Conservation (phyloP, 2,113 vertebrate genomes). For the Romanogobio albipinnatus region DNA sequence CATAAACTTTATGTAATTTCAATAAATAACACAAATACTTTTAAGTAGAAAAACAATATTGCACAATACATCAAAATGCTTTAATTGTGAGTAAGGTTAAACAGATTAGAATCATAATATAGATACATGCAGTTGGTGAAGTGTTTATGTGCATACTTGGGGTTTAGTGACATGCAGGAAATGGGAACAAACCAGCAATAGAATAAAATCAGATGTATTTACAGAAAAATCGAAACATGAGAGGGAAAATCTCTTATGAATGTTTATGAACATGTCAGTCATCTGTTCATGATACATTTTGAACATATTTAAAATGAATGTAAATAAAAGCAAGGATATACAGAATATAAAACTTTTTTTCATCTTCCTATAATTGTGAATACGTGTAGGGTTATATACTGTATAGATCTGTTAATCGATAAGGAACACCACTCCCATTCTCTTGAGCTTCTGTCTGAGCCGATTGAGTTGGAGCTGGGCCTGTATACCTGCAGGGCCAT, state of each 20-base stretch:
- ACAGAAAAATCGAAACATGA: conserved; percentile 17
- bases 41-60: conserved; percentile 16
- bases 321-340: background rate
- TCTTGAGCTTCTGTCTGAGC: conserved; percentile 56
- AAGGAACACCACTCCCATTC: conserved; percentile 62
- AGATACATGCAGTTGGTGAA: conserved; percentile 33
- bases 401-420: conserved; percentile 46
- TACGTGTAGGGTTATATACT: background rate
- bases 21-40: conserved; percentile 41
- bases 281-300: background rate
- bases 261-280: conserved; percentile 1
- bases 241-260: background rate
- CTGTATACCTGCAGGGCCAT: conserved; percentile 68
- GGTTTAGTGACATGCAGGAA: conserved; percentile 12
- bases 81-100: conserved; percentile 30
- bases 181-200: conserved; percentile 6
- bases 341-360: background rate
- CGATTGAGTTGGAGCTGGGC: conserved; percentile 7
- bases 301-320: background rate
- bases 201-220: conserved; percentile 12
- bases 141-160: conserved; percentile 44
- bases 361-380: background rate
- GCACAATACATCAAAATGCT: conserved; percentile 29
- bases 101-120: conserved; percentile 31
- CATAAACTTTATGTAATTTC: background rate